Conservation (phyloP, 2,888 invertebrate species). For the Emmelina monodactyla region DNA sequence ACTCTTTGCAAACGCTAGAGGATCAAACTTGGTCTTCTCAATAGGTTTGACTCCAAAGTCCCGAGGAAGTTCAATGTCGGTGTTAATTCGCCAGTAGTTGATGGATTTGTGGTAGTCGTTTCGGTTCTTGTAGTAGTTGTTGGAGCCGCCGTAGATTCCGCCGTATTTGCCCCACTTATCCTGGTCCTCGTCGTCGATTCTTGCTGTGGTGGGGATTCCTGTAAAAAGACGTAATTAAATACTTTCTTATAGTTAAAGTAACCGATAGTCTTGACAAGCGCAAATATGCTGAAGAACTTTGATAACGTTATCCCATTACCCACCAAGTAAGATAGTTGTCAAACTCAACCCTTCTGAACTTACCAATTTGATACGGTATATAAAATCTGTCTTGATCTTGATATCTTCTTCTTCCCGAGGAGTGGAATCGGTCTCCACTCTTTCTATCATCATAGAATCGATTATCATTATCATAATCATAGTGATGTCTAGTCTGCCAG, state of each 20-base stretch:
- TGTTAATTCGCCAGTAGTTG: slow-evolving; percentile 61
- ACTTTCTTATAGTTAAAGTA: too few species aligned
- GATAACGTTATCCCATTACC: too few species aligned
- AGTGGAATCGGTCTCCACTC: slow-evolving; percentile 5
- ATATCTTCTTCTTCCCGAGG: slow-evolving; percentile 32
- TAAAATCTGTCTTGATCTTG: slow-evolving; percentile 37
- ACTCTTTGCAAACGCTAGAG: not conserved
- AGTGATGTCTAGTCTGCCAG: too few species aligned
- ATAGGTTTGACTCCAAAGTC: slow-evolving; percentile 37
- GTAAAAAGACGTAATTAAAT: too few species aligned
- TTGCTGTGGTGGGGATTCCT: slow-evolving; percentile 18
- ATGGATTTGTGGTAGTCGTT: slow-evolving; percentile 48
- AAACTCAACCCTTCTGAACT: too few species aligned
- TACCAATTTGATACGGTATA: slow-evolving; percentile 66
- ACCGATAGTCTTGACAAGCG: too few species aligned
- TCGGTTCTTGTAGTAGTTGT: slow-evolving; percentile 41
- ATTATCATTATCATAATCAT: too few species aligned
- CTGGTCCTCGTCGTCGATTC: slow-evolving; percentile 34
- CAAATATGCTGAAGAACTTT: slow-evolving; percentile 7
- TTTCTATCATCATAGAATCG: slow-evolving; percentile 13
- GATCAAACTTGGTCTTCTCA: slow-evolving; percentile 1
- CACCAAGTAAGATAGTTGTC: too few species aligned
- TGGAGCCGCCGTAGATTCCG: slow-evolving; percentile 58
- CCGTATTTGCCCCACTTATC: slow-evolving; percentile 69
- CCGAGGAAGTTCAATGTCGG: slow-evolving; percentile 24